A percentile compares a stretch with the other conserved stretches of the same genome.
These are phyloP conservation scores for Drosophila pallidifrons DNA, from an alignment of 1,140 invertebrate species.

Conservation along the genomic window DNA sequence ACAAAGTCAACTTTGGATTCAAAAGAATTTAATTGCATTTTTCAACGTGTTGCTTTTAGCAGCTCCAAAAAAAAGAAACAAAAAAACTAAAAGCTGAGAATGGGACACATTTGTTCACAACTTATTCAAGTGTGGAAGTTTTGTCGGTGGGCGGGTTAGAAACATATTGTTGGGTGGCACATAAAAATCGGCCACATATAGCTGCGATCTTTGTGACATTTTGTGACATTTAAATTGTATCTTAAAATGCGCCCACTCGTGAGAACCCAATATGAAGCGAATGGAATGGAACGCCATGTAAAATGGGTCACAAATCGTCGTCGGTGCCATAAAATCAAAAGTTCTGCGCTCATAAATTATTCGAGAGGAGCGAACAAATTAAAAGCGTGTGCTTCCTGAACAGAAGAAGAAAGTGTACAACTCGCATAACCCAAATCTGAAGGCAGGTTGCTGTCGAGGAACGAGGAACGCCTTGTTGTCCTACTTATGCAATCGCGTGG, in stretches of 20 bases:
- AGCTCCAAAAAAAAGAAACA: conserved; percentile 15
- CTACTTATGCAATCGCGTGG: conserved; percentile 60
- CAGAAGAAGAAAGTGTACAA: conserved; percentile 30
- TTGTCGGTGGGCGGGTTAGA: neutral
- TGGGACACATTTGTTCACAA: conserved; percentile 36
- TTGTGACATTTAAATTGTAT: conserved; percentile 59
- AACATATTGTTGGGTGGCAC: conserved; percentile 13
- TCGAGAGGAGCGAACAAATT: neutral
- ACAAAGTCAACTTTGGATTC: conserved; percentile 10
- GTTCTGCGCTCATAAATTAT: conserved; percentile 54
- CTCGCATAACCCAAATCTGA: conserved; percentile 40
- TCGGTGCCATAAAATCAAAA: conserved; percentile 46
- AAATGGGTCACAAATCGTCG: conserved; percentile 31
- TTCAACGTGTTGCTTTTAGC: conserved; percentile 45
- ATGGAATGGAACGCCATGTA: conserved; percentile 17
- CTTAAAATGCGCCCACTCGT: conserved; percentile 28
- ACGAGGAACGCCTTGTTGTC: conserved; percentile 50
- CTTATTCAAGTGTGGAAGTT: conserved; percentile 15
- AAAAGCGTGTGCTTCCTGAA: neutral
- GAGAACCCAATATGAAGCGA: conserved; percentile 22
- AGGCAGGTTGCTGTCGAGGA: conserved; percentile 42
- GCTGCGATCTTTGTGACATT: conserved; percentile 57
- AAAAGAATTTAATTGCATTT: conserved; percentile 53
- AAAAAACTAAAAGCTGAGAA: neutral
- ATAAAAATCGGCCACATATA: conserved; percentile 34